Percentiles rank a stretch among this genome's conserved stretches.
These are phyloP conservation scores for Polypterus senegalus DNA, from an alignment of 2,113 vertebrate species.

Conservation along the genomic window DNA sequence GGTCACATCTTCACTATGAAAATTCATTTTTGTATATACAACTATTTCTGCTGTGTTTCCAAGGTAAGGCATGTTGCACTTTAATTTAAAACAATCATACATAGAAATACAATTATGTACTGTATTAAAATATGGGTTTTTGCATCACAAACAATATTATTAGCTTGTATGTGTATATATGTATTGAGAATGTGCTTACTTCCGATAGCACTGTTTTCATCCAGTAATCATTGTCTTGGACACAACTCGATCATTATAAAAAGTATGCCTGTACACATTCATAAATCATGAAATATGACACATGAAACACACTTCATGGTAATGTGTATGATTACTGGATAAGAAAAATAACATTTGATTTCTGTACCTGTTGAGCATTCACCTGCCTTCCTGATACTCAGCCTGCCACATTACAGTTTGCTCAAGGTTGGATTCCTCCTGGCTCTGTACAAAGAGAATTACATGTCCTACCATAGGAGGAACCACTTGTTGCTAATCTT, in stretches of 20 bases:
- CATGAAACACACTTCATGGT: slow-evolving; percentile 10
- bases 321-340: slow-evolving; percentile 2
- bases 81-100: too few species aligned
- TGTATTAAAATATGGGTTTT: too few species aligned
- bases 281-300: slow-evolving; percentile 12
- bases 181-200: too few species aligned
- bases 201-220: too few species aligned
- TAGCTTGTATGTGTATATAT: too few species aligned
- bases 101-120: too few species aligned
- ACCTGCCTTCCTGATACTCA: slow-evolving; percentile 14
- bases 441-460: slow-evolving; percentile 71
- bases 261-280: slow-evolving; percentile 30
- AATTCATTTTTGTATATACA: too few species aligned
- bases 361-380: slow-evolving; percentile 8
- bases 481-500: slow-evolving; percentile 70
- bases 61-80: too few species aligned
- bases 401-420: slow-evolving; percentile 20
- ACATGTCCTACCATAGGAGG: slow-evolving; percentile 97
- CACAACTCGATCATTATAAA: neutral
- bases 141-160: too few species aligned
- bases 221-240: too few species aligned
- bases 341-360: slow-evolving; percentile 1
- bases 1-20: too few species aligned
- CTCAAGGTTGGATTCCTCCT: slow-evolving; percentile 58
- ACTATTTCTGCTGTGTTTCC: too few species aligned